Conservation (phyloP, 2,797 vertebrate species). For the Coregonus sp. region DNA sequence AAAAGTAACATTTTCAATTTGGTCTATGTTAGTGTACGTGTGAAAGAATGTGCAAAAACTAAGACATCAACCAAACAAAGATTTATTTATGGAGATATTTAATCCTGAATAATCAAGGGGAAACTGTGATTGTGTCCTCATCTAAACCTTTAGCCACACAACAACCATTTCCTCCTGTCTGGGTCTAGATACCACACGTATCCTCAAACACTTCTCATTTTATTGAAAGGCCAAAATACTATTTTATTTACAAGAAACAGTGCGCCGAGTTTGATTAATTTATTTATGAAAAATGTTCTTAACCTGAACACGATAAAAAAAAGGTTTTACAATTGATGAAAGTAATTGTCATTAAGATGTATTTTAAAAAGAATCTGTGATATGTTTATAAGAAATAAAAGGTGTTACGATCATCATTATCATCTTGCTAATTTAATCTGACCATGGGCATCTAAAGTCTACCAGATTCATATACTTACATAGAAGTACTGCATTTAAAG, state of each 20-base stretch:
- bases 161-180: constrained; percentile 74
- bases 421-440: background rate
- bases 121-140: constrained; percentile 28
- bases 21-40: background rate
- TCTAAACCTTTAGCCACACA: constrained; percentile 50
- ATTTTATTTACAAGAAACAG: constrained; percentile 62
- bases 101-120: constrained; percentile 21
- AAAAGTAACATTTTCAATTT: background rate
- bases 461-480: no score
- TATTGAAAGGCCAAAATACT: constrained; percentile 50
- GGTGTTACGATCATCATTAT: background rate
- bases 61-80: background rate
- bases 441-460: no score
- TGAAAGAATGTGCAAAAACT: background rate
- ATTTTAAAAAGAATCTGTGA: constrained; percentile 14
- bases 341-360: constrained; percentile 22
- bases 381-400: background rate
- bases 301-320: background rate
- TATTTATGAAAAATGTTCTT: background rate
- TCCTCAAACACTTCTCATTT: constrained; percentile 80
- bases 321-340: constrained; percentile 15
- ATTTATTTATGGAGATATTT: background rate
- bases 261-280: background rate
- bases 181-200: constrained; percentile 71
- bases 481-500: no score